Conservation (phyloP, 2,888 invertebrate genomes). For the Drosophila longiperda region DNA sequence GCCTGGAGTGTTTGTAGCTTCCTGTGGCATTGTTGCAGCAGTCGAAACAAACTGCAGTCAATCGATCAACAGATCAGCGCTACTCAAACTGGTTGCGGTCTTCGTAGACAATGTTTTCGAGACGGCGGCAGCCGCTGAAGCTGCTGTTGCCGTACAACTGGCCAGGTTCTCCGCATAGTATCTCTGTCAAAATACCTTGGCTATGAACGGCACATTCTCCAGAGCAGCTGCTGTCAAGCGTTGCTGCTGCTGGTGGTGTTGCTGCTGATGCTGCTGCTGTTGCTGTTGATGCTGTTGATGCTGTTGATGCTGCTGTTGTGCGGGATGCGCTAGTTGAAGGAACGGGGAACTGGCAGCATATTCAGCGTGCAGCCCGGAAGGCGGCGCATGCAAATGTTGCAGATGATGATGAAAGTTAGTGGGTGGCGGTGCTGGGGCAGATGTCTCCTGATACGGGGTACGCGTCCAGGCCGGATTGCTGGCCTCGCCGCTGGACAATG, state of each 20-base stretch:
- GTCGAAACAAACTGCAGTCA: conserved; percentile 83
- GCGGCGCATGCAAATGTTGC: conserved; percentile 63
- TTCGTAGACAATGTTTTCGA: conserved; percentile 21
- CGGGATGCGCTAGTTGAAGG: conserved; percentile 75
- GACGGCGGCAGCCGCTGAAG: conserved; percentile 6
- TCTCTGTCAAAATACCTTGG: conserved; percentile 85
- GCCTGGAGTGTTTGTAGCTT: not conserved
- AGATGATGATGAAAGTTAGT: conserved; percentile 63
- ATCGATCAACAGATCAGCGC: conserved; percentile 80
- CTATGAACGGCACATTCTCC: conserved; percentile 85
- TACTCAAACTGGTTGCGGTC: conserved; percentile 24
- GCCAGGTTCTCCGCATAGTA: conserved; percentile 84
- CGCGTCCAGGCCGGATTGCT: conserved; percentile 81
- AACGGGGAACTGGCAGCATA: conserved; percentile 81
- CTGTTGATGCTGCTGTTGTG: conserved; percentile 35
- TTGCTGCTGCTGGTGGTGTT: conserved; percentile 66
- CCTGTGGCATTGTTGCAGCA: conserved; percentile 37
- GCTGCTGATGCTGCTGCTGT: conserved; percentile 69
- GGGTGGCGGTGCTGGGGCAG: conserved; percentile 18
- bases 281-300: conserved; percentile 46
- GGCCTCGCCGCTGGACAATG: conserved; percentile 80
- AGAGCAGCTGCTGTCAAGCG: conserved; percentile 76
- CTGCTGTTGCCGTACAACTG: conserved; percentile 50
- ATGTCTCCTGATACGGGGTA: conserved; percentile 60
- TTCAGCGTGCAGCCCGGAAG: conserved; percentile 67